phyloP scores from a whole-genome alignment of 2,797 vertebrate genomes.

The Sebastes melanostomus region DNA sequence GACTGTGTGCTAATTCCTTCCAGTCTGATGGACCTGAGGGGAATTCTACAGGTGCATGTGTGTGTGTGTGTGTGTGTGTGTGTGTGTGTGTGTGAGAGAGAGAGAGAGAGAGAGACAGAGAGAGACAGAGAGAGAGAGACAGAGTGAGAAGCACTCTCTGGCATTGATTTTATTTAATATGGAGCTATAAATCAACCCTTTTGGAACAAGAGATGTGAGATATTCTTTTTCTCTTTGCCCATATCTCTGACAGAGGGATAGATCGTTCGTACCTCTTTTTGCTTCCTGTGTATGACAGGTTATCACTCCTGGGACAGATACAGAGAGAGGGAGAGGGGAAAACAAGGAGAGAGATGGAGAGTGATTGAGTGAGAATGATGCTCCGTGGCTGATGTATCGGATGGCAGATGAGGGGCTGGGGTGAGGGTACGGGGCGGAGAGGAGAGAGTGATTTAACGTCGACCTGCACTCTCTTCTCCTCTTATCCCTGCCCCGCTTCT shows the following conservation, averaged over 20 bases:
- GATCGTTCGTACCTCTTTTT: conserved; percentile 62
- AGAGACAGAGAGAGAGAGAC: not conserved
- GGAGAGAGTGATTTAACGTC: conserved; percentile 80
- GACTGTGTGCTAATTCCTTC: conserved; percentile 44
- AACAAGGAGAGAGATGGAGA: conserved; percentile 40
- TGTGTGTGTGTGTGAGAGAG: not conserved
- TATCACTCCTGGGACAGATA: conserved; percentile 71
- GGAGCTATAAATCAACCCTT: conserved; percentile 68
- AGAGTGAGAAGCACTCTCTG: not conserved
- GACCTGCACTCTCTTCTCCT: conserved; percentile 63
- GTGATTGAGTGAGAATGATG: conserved; percentile 69
- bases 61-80: not conserved
- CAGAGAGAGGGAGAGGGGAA: conserved; percentile 4
- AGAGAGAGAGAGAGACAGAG: not conserved
- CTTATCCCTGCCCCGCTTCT: conserved; percentile 69
- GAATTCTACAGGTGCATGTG: conserved; percentile 42
- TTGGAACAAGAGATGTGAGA: conserved; percentile 76
- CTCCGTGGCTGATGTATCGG: conserved; percentile 72
- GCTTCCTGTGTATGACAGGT: conserved; percentile 83
- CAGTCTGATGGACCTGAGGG: conserved; percentile 21
- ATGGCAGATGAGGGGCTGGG: conserved; percentile 61
- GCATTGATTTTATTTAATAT: conserved; percentile 52
- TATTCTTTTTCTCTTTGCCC: conserved; percentile 72
- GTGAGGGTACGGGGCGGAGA: conserved; percentile 37
- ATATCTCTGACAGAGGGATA: conserved; percentile 65